These are phyloP conservation scores for Archips crataeganus DNA, from an alignment of 2,888 invertebrate species.

Conservation along the genomic window DNA sequence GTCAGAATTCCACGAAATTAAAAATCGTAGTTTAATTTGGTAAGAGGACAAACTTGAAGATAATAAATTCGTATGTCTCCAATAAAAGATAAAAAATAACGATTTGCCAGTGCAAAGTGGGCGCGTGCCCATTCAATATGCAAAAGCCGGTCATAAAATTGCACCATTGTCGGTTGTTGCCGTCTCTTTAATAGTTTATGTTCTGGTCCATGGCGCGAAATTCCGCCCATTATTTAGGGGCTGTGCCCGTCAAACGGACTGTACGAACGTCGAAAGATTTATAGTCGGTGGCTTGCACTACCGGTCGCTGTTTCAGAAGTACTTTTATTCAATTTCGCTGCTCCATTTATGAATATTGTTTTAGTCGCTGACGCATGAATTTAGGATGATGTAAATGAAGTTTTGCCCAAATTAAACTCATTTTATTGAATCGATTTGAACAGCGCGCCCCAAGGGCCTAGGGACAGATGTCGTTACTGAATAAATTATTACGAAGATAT, in stretches of 20 bases:
- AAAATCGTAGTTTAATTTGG: no score
- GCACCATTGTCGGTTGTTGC: conserved; percentile 58
- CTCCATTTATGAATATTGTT: conserved; percentile 22
- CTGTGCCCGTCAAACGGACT: conserved; percentile 66
- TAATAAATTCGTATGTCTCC: conserved; percentile 48
- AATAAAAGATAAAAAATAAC: conserved; percentile 53
- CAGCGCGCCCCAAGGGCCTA: conserved; percentile 48
- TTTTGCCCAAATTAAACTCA: conserved; percentile 30
- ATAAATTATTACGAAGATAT: conserved; percentile 55
- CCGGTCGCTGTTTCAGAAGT: conserved; percentile 23
- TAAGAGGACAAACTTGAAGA: not conserved
- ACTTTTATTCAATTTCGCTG: conserved; percentile 30
- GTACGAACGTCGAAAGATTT: conserved; percentile 63
- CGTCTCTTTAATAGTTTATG: conserved; percentile 71
- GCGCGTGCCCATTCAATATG: conserved; percentile 58
- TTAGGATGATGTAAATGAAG: conserved; percentile 28
- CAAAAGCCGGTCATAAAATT: conserved; percentile 68
- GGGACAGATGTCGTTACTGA: conserved; percentile 53
- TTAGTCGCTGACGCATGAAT: conserved; percentile 13
- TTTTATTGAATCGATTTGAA: conserved; percentile 44
- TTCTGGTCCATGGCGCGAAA: conserved; percentile 69
- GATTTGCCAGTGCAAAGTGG: conserved; percentile 56
- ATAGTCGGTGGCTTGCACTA: conserved; percentile 54
- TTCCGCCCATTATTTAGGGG: conserved; percentile 74
- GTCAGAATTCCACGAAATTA: no score